phyloP scores from a whole-genome alignment of 2,888 invertebrate genomes.

The Pyrrhopygopsis socrates region DNA sequence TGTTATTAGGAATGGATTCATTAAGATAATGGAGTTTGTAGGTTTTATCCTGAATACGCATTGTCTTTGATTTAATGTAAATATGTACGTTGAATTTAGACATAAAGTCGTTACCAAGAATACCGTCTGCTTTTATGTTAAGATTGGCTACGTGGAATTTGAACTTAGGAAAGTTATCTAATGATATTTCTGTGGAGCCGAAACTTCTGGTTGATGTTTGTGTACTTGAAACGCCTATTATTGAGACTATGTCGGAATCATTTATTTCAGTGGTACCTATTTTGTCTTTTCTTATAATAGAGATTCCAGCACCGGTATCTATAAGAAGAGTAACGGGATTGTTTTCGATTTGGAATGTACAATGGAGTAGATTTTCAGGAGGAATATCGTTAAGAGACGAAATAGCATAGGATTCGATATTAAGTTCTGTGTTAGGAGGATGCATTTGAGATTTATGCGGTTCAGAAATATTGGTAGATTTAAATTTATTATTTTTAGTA shows the following conservation, averaged over 20 bases:
- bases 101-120: constrained; percentile 86
- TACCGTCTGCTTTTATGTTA: constrained; percentile 83
- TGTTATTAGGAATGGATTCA: constrained; percentile 39
- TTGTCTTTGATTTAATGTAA: constrained; percentile 85
- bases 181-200: constrained; percentile 77
- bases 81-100: constrained; percentile 83
- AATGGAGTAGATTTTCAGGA: constrained; percentile 84
- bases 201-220: constrained; percentile 71
- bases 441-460: constrained; percentile 4
- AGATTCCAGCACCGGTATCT: constrained; percentile 85
- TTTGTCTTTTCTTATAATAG: constrained; percentile 77
- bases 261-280: constrained; percentile 72
- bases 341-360: constrained; percentile 80
- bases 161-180: constrained; percentile 80
- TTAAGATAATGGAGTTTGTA: constrained; percentile 77
- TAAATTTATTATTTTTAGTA: not conserved
- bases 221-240: constrained; percentile 83
- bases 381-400: constrained; percentile 83
- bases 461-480: not conserved
- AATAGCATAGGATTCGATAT: constrained; percentile 68
- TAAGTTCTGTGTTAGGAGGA: constrained; percentile 40
- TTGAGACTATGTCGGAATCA: constrained; percentile 76
- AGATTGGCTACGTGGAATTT: constrained; percentile 84
- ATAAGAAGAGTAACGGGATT: constrained; percentile 78
- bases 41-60: constrained; percentile 76